Evolutionary conservation across 2,113 vertebrate species (phyloP).

Genomic region (Oceanodroma tethys): DNA sequence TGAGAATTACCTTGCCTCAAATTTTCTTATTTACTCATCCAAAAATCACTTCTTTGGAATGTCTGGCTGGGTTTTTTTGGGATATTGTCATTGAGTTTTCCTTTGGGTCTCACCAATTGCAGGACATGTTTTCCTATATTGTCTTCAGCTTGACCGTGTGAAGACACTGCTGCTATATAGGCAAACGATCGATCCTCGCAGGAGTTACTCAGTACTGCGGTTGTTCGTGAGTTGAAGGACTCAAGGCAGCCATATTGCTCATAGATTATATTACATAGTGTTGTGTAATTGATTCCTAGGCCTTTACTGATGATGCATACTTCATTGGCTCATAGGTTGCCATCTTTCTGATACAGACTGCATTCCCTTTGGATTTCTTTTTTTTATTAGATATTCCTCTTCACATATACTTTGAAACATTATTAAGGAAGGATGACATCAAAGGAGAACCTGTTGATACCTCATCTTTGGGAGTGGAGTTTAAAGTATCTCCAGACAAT

Average conservation of each 20-base stretch:
- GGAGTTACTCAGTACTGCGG: not conserved
- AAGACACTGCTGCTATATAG: not conserved
- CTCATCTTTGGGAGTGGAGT: conserved; percentile 55
- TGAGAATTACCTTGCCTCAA: not conserved
- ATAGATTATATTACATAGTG: not conserved
- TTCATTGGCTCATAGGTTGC: not conserved
- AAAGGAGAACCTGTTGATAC: conserved; percentile 69
- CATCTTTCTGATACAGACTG: not conserved
- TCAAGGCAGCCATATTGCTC: not conserved
- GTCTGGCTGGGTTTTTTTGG: not conserved
- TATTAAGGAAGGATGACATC: conserved; percentile 74
- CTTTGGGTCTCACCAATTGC: not conserved
- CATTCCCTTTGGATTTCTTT: not conserved
- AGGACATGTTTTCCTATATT: not conserved
- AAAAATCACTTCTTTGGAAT: not conserved
- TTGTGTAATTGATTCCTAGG: not conserved
- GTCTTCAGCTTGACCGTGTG: not conserved
- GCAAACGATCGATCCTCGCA: accelerated
- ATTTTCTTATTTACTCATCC: not conserved
- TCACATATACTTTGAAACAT: conserved; percentile 73
- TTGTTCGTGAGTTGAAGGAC: not conserved
- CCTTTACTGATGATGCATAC: not conserved
- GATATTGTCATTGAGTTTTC: not conserved
- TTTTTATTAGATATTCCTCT: conserved; percentile 76
- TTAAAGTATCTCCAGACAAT: conserved; percentile 56